phyloP scores from a whole-genome alignment of 2,113 vertebrate genomes.

The Sminthopsis crassicaudata region DNA sequence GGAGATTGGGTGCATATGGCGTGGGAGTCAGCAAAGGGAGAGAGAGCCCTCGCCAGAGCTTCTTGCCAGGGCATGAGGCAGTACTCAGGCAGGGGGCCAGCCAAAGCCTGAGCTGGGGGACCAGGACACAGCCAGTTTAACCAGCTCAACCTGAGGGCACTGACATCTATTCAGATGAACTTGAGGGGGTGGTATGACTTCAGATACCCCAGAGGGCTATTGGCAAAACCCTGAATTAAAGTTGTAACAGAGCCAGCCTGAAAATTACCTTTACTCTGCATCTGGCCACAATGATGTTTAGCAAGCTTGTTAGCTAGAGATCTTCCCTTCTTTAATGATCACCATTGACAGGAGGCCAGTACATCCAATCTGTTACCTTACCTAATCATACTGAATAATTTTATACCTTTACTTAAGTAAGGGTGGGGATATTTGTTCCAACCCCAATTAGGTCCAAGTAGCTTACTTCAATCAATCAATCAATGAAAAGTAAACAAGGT shows the following conservation, averaged over 20 bases:
- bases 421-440: neutral
- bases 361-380: neutral
- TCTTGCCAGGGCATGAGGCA: slow-evolving; percentile 63
- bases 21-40: slow-evolving; percentile 14
- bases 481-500: neutral
- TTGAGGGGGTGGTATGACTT: slow-evolving; percentile 10
- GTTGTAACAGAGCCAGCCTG: neutral
- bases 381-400: neutral
- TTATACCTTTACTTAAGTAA: slow-evolving; percentile 16
- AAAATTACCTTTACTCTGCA: neutral
- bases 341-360: neutral
- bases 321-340: neutral
- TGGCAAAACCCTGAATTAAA: slow-evolving; percentile 40
- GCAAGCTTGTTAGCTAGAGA: neutral
- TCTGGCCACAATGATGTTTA: neutral
- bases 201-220: slow-evolving; percentile 16
- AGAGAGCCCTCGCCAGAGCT: slow-evolving; percentile 52
- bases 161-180: slow-evolving; percentile 26
- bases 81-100: slow-evolving; percentile 33
- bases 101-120: slow-evolving; percentile 24
- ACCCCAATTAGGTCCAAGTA: neutral
- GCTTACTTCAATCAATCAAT: neutral
- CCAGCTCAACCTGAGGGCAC: slow-evolving; percentile 67
- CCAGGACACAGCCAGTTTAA: slow-evolving; percentile 71
- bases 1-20: slow-evolving; percentile 25